Evolutionary conservation across 2,797 vertebrate species (phyloP).

Genomic region (Fringilla coelebs): DNA sequence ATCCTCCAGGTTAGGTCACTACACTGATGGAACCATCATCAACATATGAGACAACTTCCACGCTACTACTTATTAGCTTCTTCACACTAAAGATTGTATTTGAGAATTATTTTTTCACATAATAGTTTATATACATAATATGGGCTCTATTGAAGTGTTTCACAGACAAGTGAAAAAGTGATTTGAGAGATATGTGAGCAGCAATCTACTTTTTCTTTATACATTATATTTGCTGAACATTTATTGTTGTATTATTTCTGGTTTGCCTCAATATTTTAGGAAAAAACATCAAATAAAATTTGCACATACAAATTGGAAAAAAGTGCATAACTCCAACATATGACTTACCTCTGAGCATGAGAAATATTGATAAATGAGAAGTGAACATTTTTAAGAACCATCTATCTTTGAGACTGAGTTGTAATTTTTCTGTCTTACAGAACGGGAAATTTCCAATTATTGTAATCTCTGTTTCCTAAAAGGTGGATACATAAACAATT

Average conservation of each 20-base stretch:
- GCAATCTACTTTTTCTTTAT: background rate
- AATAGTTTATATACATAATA: background rate
- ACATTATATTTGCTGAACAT: background rate
- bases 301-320: background rate
- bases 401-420: background rate
- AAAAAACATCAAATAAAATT: background rate
- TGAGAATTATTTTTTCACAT: background rate
- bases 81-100: background rate
- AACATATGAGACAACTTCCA: background rate
- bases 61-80: background rate
- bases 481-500: background rate
- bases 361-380: background rate
- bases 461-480: background rate
- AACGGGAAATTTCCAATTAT: background rate
- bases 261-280: background rate
- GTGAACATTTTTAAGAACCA: background rate
- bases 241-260: background rate
- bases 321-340: background rate
- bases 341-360: background rate
- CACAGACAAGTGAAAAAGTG: background rate
- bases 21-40: background rate
- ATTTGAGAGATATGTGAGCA: background rate
- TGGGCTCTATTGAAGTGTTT: background rate
- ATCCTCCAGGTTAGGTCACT: background rate
- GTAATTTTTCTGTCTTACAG: background rate